Conservation (phyloP, 2,888 invertebrate species). For the Heliconius ethilla region DNA sequence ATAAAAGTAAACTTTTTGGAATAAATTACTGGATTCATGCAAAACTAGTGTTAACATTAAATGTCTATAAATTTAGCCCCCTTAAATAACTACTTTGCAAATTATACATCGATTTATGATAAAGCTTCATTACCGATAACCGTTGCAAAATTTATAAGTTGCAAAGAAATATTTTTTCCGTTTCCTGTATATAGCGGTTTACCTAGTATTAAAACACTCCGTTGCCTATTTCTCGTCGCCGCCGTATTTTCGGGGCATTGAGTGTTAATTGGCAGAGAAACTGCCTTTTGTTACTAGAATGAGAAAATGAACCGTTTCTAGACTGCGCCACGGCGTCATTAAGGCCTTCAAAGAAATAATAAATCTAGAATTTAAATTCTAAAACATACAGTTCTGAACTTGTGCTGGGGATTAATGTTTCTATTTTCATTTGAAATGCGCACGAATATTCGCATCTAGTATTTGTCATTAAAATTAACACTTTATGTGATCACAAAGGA, state of each 20-base stretch:
- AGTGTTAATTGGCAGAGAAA: no score
- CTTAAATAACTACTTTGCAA: neutral
- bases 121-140: neutral
- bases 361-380: constrained; percentile 7
- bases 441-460: constrained; percentile 13
- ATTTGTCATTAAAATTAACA: constrained; percentile 21
- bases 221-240: no score
- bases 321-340: neutral
- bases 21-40: neutral
- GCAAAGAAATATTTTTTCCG: no score
- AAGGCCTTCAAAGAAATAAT: neutral
- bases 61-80: neutral
- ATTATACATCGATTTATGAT: neutral
- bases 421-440: constrained; percentile 25
- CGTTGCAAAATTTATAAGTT: neutral
- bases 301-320: no score
- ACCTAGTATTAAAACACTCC: no score
- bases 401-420: constrained; percentile 11
- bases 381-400: neutral
- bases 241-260: no score
- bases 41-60: neutral
- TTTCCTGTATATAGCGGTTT: no score
- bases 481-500: constrained; percentile 7
- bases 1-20: neutral
- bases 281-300: no score